A percentile compares a stretch with the other conserved stretches of the same genome.
These are phyloP conservation scores for Oreochromis grahami DNA, from an alignment of 2,797 vertebrate genomes.

Conservation along the genomic window DNA sequence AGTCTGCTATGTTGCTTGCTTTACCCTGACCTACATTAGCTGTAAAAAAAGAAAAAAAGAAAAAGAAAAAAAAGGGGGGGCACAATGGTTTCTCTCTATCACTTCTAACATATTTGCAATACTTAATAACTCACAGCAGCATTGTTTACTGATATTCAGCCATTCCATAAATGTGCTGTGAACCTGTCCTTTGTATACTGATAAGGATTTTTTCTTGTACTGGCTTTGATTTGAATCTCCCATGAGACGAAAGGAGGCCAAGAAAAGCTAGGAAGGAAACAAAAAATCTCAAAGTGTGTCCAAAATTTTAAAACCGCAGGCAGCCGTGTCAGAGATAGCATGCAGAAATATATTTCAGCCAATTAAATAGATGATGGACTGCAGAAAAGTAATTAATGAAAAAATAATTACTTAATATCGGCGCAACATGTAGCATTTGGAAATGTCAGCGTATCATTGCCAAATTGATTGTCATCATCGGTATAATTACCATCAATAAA, in stretches of 20 bases:
- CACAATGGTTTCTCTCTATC: not conserved
- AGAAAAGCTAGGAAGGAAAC: not conserved
- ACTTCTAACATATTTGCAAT: not conserved
- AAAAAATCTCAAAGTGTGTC: not conserved
- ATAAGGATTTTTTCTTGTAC: not conserved
- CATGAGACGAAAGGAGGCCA: not conserved
- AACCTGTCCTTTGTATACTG: not conserved
- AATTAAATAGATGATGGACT: not conserved
- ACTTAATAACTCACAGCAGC: not conserved
- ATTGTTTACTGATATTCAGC: not conserved
- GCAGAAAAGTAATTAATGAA: constrained; percentile 11
- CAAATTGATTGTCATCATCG: constrained; percentile 12
- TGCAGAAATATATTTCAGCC: not conserved
- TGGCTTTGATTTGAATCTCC: not conserved
- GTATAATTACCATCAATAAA: not conserved
- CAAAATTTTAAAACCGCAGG: not conserved
- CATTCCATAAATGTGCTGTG: not conserved
- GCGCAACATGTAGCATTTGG: not conserved
- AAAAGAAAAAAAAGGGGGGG: not conserved
- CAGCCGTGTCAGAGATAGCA: not conserved
- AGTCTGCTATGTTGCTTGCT: not conserved
- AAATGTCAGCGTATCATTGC: constrained; percentile 2
- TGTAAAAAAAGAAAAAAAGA: not conserved
- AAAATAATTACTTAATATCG: not conserved
- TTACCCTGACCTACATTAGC: not conserved